Base-by-base conservation (phyloP, 2,113 vertebrate species). In the Engystomops pustulosus region DNA sequence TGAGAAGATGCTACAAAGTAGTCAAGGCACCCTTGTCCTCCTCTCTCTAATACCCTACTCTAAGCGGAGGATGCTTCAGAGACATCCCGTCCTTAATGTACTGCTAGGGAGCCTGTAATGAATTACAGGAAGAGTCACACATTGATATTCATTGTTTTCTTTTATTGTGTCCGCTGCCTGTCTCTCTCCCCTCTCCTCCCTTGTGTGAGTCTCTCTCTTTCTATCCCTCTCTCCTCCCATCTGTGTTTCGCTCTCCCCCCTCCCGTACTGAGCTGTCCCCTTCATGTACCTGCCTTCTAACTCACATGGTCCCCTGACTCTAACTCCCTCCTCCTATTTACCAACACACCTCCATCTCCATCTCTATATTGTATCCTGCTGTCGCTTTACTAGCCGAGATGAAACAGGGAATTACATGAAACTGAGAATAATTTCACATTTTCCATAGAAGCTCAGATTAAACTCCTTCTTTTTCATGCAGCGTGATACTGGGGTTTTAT, bases 221-320 rank as follows among this genome's bases (percentile, higher is more conserved):
- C 85, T 20, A 80, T 80, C 84, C 1, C 79, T 85, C 83, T 87
- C 62, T 32, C 79, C 72, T 85, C 53, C 87, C 83, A 88, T 86
- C 86, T 87, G 82, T 86, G 88, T 88, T 85, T 85, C 60, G 25
- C 86, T 84, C 87, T 86, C 89, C 89, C 47, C 88, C 87, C 49
- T 3, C 11, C 68, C 34, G 47, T 51, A 44, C 38, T 30, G 25
- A 81, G 79, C 62, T 81, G 23, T 81, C 79, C 79, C 62, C 45
- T 69, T 45, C 23, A 81, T 68, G 41, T 81, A 81, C 79, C 79
- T 81, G 62, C 60, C 79, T 81, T 67, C 79, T 36, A 68, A 69
- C 79, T 81, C 79, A 51, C 62, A 49, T 68, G 79, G 79, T 81
- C 79, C 79, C 79, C 79, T 49, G 79, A 69, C 79, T 81, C 41